Evolutionary conservation across 2,113 vertebrate genomes (phyloP).

Genomic region (Pollachius pollachius): DNA sequence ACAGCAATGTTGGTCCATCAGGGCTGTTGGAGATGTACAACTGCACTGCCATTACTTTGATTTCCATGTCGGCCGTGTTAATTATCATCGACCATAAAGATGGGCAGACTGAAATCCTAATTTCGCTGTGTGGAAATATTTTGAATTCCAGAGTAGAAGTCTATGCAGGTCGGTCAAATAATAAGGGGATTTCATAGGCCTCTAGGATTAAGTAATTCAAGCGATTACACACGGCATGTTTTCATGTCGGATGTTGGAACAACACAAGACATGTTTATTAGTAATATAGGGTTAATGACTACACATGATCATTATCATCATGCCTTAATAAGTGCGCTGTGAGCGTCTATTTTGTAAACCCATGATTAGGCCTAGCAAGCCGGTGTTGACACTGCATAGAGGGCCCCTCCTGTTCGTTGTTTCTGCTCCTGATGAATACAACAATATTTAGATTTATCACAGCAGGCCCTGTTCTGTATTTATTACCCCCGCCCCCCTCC

Average conservation of each 20-base stretch:
- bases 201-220: no score
- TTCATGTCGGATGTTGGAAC: no score
- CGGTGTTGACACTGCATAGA: conserved; percentile 12
- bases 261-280: no score
- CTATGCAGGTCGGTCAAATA: no score
- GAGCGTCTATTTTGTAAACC: conserved; percentile 14
- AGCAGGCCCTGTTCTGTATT: not conserved
- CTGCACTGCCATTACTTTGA: no score
- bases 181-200: no score
- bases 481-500: not conserved
- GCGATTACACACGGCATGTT: no score
- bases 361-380: not conserved
- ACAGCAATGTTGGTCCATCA: conserved; percentile 8
- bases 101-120: no score
- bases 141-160: no score
- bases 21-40: not conserved
- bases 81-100: no score
- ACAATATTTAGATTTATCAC: not conserved
- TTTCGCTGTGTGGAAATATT: no score
- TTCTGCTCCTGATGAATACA: conserved; percentile 15
- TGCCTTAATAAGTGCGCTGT: not conserved
- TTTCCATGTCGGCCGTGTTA: no score
- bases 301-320: not conserved
- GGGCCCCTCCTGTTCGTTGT: conserved; percentile 10
- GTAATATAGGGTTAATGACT: not conserved